A percentile compares a stretch with the other conserved stretches of the same genome.
Conservation (phyloP, 2,888 invertebrate genomes). For the Callyntrura sp. region DNA sequence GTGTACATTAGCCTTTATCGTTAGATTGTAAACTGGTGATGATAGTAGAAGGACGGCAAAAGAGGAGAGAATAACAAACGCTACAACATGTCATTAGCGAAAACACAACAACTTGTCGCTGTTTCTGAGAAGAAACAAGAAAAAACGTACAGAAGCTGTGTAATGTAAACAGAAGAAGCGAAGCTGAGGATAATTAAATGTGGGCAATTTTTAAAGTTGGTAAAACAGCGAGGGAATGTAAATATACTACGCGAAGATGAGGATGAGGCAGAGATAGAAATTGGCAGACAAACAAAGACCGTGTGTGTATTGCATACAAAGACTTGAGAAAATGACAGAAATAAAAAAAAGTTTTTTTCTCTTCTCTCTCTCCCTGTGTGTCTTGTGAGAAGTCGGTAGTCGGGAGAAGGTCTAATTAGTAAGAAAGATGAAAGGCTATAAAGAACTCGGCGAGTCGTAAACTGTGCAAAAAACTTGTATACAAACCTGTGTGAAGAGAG, state of each 20-base stretch:
- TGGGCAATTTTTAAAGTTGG: slow-evolving; percentile 5
- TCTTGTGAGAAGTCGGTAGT: slow-evolving; percentile 26
- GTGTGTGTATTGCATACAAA: background rate
- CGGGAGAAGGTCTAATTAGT: slow-evolving; percentile 63
- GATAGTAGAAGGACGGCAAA: background rate
- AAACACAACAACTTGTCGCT: slow-evolving; percentile 23
- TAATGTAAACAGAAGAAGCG: background rate
- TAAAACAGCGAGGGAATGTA: slow-evolving; percentile 6
- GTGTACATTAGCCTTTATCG: background rate
- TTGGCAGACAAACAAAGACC: slow-evolving; percentile 6
- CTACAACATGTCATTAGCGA: slow-evolving; percentile 21
- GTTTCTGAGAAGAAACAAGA: background rate
- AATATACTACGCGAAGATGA: background rate
- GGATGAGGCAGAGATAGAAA: background rate
- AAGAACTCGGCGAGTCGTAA: slow-evolving; percentile 65
- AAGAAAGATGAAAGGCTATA: slow-evolving; percentile 54
- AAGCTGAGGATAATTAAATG: slow-evolving; percentile 17
- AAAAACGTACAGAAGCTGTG: background rate
- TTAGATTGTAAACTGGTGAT: background rate
- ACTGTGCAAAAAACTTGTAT: slow-evolving; percentile 42
- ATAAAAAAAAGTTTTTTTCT: slow-evolving; percentile 15
- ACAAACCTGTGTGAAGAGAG: background rate
- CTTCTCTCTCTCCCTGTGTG: background rate
- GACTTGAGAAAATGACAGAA: background rate
- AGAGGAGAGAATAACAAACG: background rate